These are phyloP conservation scores for Channallabes apus DNA, from an alignment of 2,797 vertebrate genomes.

Conservation along the genomic window DNA sequence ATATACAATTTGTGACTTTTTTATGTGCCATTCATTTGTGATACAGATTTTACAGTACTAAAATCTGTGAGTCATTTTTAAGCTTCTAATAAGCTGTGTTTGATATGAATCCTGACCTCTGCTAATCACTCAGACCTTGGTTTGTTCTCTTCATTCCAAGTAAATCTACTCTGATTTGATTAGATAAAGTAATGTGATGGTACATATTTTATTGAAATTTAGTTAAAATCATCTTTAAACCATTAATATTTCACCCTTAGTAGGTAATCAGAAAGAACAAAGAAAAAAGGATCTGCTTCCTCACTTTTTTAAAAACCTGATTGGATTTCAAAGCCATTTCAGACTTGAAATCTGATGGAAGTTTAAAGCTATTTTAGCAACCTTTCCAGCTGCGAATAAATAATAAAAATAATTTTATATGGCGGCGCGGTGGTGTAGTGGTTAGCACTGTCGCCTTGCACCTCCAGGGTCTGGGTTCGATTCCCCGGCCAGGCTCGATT, in stretches of 20 bases:
- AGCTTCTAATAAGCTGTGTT: background rate
- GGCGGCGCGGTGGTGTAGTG: no score
- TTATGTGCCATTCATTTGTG: background rate
- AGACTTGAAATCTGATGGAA: background rate
- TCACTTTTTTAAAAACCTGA: background rate
- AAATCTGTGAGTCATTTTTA: background rate
- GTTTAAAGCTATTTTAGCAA: background rate
- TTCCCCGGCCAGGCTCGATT: no score
- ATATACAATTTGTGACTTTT: background rate
- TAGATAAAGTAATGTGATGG: background rate
- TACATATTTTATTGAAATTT: slow-evolving; percentile 7
- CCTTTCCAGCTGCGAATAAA: background rate
- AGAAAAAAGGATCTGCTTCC: no score
- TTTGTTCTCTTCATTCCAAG: background rate
- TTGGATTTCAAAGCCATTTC: slow-evolving; percentile 2
- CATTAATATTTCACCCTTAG: slow-evolving; percentile 1
- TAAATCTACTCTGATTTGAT: background rate
- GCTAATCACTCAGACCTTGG: background rate
- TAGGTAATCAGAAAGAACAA: slow-evolving; percentile 6
- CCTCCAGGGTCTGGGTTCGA: no score
- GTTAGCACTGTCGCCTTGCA: no score
- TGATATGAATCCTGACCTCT: background rate
- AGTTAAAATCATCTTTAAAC: background rate
- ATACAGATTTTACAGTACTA: background rate
- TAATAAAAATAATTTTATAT: background rate